These are phyloP conservation scores for Xiphophorus birchmanni DNA, from an alignment of 2,797 vertebrate species.

Conservation along the genomic window DNA sequence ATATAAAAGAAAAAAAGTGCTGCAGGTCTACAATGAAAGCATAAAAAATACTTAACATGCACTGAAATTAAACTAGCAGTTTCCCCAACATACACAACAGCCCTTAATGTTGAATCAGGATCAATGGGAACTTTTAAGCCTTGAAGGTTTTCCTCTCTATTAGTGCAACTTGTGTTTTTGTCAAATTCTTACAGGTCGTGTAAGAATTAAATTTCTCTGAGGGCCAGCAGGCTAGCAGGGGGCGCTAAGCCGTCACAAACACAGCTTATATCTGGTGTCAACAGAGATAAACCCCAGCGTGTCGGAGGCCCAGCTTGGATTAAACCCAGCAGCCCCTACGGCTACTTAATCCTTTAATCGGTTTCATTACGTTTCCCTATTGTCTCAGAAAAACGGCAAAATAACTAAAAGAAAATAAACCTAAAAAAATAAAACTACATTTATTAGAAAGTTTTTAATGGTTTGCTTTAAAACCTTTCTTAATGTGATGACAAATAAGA, in stretches of 20 bases:
- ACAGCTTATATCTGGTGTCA: background rate
- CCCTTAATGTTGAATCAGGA: background rate
- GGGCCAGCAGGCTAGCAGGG: background rate
- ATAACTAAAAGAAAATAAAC: background rate
- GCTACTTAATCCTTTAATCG: background rate
- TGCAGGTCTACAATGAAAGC: background rate
- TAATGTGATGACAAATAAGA: background rate
- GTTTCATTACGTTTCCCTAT: background rate
- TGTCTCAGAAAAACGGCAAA: background rate
- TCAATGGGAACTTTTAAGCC: background rate
- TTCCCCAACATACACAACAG: background rate
- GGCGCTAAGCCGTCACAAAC: background rate
- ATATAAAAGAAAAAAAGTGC: background rate
- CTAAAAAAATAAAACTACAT: background rate
- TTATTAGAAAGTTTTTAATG: background rate
- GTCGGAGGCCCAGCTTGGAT: background rate
- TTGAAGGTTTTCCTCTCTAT: background rate
- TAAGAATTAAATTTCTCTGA: background rate
- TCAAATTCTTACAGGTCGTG: background rate
- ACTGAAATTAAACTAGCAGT: background rate
- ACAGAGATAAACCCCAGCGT: background rate
- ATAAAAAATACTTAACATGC: background rate
- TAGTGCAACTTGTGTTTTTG: background rate
- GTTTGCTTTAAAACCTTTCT: background rate
- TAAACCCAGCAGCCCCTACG: background rate